Base-by-base conservation (phyloP, 1,140 invertebrate species). In the Holcopasites calliopsidis region DNA sequence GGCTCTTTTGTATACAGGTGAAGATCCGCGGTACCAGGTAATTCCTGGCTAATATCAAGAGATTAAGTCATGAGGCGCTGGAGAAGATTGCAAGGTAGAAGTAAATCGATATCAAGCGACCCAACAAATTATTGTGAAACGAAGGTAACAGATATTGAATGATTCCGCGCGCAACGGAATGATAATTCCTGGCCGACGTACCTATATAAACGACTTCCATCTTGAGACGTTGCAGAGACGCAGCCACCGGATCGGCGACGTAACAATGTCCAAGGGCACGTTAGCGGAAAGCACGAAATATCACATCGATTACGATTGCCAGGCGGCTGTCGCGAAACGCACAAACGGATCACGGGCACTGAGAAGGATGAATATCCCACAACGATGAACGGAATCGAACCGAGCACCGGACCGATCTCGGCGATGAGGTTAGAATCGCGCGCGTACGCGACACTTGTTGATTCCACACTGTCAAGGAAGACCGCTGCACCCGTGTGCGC, bases 151-250 rank as follows among this genome's bases (percentile, higher is more conserved):
- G 47, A 16, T 23, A 50, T 49, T 18, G 2, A 10, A 44, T 18
- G 11, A 65, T 66, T 44, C 7, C 26, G 40, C 21, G 31, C 2
- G 11, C 21, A 31, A n/a, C 44, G 57, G 44, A 58, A 13, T 18
- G 1, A 13, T 35, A 55, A 60, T 58, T 40, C 11, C 3, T 5
- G 13, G 3, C 21, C 49, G 52, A 66, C 52, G 57, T 77, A 89
- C 88, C 88, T 83, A 89, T 88, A 69, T 88, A 89, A 77, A 89
- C 84, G 85, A 89, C 87, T 87, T 89, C 88, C 88, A 89, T 89
- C 77, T 89, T 88, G 85, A 75, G 80, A 60, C 68, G 71, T 78
- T 75, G 64, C 44, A 18, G 23, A 58, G 71, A 72, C 71, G 61
- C 79, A 82, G 61, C 64, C 35, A 75, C 64, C 42, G 60, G 73